These are phyloP conservation scores for Odontophorus gujanensis DNA, from an alignment of 2,113 vertebrate species.

Conservation along the genomic window DNA sequence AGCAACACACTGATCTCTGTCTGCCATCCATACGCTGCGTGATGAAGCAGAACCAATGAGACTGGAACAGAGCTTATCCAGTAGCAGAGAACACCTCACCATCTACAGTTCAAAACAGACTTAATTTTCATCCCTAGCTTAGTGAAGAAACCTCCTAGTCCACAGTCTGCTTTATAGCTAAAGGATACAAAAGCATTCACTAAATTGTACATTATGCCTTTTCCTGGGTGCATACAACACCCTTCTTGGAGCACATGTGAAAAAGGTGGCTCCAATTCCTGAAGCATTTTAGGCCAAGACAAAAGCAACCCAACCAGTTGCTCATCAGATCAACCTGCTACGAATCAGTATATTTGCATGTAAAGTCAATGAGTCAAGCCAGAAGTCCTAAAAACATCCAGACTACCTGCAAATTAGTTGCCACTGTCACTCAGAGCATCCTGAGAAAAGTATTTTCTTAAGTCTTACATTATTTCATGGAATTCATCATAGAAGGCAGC, in stretches of 20 bases:
- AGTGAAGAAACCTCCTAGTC: neutral
- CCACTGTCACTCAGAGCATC: neutral
- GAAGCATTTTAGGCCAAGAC: neutral
- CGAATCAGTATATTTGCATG: neutral
- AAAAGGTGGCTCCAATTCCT: neutral
- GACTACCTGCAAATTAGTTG: neutral
- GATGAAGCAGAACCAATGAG: neutral
- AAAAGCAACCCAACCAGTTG: neutral
- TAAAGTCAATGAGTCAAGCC: neutral
- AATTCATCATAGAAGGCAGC: constrained; percentile 15
- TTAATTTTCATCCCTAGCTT: neutral
- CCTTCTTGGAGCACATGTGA: rapidly evolving
- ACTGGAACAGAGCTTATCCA: neutral
- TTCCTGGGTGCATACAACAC: neutral
- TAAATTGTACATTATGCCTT: rapidly evolving
- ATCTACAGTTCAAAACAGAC: neutral
- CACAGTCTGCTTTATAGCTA: neutral
- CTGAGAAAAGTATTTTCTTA: neutral
- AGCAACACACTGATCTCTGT: neutral
- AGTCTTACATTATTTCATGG: neutral
- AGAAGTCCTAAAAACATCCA: neutral
- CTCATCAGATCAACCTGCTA: neutral
- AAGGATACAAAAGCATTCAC: neutral
- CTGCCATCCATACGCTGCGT: neutral
- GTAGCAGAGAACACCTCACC: neutral